These are phyloP conservation scores for Tenthredo livida DNA, from an alignment of 2,888 invertebrate genomes.

Conservation along the genomic window DNA sequence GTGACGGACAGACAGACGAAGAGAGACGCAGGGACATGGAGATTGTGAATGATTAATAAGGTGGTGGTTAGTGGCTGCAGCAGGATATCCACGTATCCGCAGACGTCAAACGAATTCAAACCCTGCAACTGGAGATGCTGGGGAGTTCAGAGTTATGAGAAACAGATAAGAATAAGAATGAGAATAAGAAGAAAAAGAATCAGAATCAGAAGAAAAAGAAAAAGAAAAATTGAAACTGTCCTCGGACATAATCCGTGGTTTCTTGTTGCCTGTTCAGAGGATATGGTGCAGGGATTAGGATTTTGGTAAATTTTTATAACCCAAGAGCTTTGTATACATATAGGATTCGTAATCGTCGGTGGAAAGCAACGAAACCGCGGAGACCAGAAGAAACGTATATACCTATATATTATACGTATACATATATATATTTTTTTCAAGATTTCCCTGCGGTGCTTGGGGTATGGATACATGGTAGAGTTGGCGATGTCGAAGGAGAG, in stretches of 20 bases:
- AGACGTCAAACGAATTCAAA: neutral
- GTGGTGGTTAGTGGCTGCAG: slow-evolving; percentile 41
- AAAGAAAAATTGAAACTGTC: neutral
- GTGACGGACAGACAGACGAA: slow-evolving; percentile 52
- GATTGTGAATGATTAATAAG: slow-evolving; percentile 57
- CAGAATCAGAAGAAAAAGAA: too few relatives aligned
- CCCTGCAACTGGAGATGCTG: neutral
- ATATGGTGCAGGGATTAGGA: neutral
- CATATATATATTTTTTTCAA: slow-evolving; percentile 63
- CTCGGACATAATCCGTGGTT: slow-evolving; percentile 56
- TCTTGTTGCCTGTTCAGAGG: neutral
- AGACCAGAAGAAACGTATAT: slow-evolving; percentile 72
- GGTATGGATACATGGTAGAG: slow-evolving; percentile 46
- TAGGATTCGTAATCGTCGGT: slow-evolving; percentile 1
- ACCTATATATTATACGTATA: neutral
- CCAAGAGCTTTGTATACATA: neutral
- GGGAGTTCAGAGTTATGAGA: neutral
- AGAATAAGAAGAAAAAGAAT: too few relatives aligned
- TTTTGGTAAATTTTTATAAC: neutral
- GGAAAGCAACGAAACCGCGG: neutral
- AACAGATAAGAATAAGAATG: neutral
- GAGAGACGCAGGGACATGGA: slow-evolving; percentile 54
- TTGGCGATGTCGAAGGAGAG: slow-evolving; percentile 3
- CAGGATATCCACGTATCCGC: slow-evolving; percentile 1
- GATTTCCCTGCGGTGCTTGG: slow-evolving; percentile 71